Conservation (phyloP, 2,888 invertebrate species). For the Sipunculus nudus region DNA sequence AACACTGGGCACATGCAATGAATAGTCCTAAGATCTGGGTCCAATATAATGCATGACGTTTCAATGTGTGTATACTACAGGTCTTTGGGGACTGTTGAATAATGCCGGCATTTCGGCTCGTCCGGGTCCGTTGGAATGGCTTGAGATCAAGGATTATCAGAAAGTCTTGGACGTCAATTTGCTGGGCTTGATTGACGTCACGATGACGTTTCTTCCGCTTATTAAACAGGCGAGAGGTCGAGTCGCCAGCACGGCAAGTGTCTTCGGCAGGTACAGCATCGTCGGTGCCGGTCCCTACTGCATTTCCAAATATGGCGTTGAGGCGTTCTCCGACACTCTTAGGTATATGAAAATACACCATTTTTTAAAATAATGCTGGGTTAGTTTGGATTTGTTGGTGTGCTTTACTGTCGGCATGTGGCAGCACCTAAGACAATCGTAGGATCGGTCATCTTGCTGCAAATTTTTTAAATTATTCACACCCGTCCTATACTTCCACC, state of each 20-base stretch:
- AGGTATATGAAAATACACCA: no score
- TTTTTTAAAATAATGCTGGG: no score
- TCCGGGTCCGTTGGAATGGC: constrained; percentile 21
- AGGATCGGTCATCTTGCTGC: no score
- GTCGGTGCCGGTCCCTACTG: constrained; percentile 41
- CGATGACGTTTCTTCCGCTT: constrained; percentile 47
- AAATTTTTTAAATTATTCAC: no score
- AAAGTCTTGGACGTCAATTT: constrained; percentile 49
- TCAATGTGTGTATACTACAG: no score
- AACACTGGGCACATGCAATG: background rate
- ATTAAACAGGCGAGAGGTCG: constrained; percentile 46
- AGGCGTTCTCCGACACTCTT: constrained; percentile 48
- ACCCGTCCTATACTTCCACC: no score
- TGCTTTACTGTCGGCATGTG: no score
- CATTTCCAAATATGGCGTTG: constrained; percentile 52
- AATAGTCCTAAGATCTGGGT: no score
- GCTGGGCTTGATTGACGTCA: constrained; percentile 58
- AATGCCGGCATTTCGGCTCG: constrained; percentile 52
- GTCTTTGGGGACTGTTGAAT: constrained; percentile 57
- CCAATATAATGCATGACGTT: background rate
- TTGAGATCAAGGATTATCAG: constrained; percentile 18
- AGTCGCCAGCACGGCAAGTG: constrained; percentile 51
- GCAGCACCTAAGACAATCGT: no score
- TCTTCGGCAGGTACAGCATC: constrained; percentile 42
- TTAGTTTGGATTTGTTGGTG: no score